Evolutionary conservation across 2,797 vertebrate genomes (phyloP).

Genomic region (Propithecus deckenii): DNA sequence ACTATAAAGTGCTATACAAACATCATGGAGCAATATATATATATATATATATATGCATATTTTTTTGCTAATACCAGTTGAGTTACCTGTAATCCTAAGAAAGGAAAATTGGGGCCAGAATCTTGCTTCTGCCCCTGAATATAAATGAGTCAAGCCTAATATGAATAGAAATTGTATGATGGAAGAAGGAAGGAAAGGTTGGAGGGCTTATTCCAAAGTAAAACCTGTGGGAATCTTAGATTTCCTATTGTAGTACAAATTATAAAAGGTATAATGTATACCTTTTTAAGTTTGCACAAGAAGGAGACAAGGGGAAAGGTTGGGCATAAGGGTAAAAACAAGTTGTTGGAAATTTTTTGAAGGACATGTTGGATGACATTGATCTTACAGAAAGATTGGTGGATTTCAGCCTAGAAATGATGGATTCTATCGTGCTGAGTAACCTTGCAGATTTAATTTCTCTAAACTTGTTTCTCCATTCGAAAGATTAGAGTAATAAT

Average conservation of each 20-base stretch:
- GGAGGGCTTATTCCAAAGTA: slow-evolving; percentile 29
- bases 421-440: not conserved
- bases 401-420: not conserved
- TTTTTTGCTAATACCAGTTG: not conserved
- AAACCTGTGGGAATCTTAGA: slow-evolving; percentile 18
- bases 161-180: not conserved
- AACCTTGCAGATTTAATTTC: not conserved
- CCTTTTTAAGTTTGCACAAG: not conserved
- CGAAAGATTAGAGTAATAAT: not conserved
- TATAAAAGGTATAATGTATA: not conserved
- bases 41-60: too few species aligned
- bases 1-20: not conserved
- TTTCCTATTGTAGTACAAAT: not conserved
- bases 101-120: not conserved
- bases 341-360: not conserved
- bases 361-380: not conserved
- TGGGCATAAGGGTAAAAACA: not conserved
- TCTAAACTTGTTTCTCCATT: not conserved
- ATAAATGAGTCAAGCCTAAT: not conserved
- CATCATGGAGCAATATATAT: not conserved
- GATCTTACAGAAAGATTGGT: not conserved
- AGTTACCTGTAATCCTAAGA: not conserved
- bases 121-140: not conserved
- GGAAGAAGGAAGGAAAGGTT: not conserved
- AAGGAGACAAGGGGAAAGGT: not conserved